Conservation (phyloP, 1,140 invertebrate species). For the Trachymyrmex cornetzi region DNA sequence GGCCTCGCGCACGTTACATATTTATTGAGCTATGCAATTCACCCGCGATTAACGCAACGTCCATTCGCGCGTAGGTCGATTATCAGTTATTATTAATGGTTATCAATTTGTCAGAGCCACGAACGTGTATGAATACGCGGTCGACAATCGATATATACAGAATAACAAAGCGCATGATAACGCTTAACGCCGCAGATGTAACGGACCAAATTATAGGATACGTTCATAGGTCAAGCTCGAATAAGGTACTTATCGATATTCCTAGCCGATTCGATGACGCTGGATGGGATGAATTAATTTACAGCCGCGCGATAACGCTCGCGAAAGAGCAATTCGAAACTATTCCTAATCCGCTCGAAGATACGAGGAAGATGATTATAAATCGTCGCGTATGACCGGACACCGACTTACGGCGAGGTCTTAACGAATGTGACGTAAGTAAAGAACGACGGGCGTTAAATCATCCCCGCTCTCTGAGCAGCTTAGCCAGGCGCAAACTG, state of each 20-base stretch:
- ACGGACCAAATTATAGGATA: slow-evolving; percentile 41
- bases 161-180: slow-evolving; percentile 60
- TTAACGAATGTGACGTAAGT: slow-evolving; percentile 49
- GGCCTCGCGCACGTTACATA: slow-evolving; percentile 45
- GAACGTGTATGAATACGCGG: slow-evolving; percentile 54
- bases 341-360: too few relatives aligned
- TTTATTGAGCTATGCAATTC: slow-evolving; percentile 60
- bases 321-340: background rate
- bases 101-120: slow-evolving; percentile 62
- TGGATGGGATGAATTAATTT: slow-evolving; percentile 8
- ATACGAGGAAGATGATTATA: slow-evolving; percentile 14
- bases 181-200: slow-evolving; percentile 59
- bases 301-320: background rate
- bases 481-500: slow-evolving; percentile 52
- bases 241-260: slow-evolving; percentile 54
- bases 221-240: slow-evolving; percentile 50
- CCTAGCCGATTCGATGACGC: background rate
- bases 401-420: slow-evolving; percentile 26
- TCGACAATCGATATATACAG: slow-evolving; percentile 48
- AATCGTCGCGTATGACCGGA: slow-evolving; percentile 26
- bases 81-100: slow-evolving; percentile 63
- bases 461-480: slow-evolving; percentile 21
- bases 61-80: slow-evolving; percentile 57
- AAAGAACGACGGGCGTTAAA: slow-evolving; percentile 52
- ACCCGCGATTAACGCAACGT: slow-evolving; percentile 55